These are phyloP conservation scores for Palythoa grandis DNA, from an alignment of 92 coral and sea anemone species.

Conservation along the genomic window DNA sequence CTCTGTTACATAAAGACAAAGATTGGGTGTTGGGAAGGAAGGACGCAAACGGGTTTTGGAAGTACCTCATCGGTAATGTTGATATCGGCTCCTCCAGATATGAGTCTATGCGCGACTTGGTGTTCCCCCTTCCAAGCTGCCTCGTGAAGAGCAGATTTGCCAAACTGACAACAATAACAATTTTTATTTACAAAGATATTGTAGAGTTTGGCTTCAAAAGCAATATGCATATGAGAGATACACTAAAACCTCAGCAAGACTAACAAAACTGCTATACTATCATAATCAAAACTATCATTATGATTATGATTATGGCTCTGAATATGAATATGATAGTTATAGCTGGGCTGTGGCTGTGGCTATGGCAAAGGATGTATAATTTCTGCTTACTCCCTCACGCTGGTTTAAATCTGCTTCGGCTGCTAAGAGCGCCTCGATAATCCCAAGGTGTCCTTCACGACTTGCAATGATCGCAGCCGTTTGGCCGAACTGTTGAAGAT, in stretches of 20 bases:
- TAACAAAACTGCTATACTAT: not conserved
- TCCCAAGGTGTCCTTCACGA: constrained; percentile 73
- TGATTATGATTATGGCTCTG: too few relatives aligned
- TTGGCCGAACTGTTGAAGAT: constrained; percentile 70
- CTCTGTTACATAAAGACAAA: too few relatives aligned
- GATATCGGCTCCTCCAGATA: constrained; percentile 74
- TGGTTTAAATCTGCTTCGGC: constrained; percentile 72
- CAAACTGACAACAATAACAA: constrained; percentile 57
- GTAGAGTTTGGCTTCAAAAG: not conserved
- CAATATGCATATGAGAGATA: not conserved
- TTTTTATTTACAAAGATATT: not conserved
- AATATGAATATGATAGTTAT: too few relatives aligned
- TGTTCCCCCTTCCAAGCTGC: constrained; percentile 91
- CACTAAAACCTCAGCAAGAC: not conserved
- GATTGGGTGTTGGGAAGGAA: not conserved
- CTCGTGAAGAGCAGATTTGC: constrained; percentile 88
- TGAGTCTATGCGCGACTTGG: constrained; percentile 70
- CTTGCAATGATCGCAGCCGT: constrained; percentile 83
- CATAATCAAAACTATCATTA: not conserved
- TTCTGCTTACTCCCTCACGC: constrained; percentile 68
- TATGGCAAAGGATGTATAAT: not conserved
- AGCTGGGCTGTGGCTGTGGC: too few relatives aligned
- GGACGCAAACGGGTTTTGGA: not conserved
- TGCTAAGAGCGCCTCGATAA: constrained; percentile 61
- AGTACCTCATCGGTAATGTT: constrained; percentile 76